Base-by-base conservation (phyloP, 2,113 vertebrate species). In the Podiceps cristatus region DNA sequence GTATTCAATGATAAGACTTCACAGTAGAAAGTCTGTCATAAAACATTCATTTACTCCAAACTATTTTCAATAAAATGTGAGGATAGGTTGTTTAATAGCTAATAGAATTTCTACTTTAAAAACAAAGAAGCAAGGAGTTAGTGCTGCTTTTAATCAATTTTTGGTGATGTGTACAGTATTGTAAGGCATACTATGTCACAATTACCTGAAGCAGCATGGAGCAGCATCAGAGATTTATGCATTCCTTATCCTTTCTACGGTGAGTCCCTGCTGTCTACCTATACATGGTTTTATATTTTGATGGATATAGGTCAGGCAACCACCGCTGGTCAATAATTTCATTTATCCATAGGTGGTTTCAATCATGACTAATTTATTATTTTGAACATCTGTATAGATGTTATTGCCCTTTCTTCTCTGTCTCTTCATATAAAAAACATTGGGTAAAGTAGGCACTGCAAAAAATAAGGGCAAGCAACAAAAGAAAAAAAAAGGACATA, bases 261-360 rank as follows among this genome's bases (percentile, higher is more conserved):
- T 90, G 42, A 33, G 9, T 40, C 45, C 94, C 95, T 96, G 88
- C 77, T 92, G 63, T 93, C 93, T 94, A 5, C 56, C 59, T 96
- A 91, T 96, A 87, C 75, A n/a, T 10, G 4, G 37, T 84, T 80
- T 95, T 94, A 94, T 94, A 93, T 95, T 96, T 97, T 98, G 97
- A 98, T 95, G 68, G 77, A 97, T 98, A 95, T 37, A 86, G 81
- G 94, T 97, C 95, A 98, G 85, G 90, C 66, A 97, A 71, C 31
- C 22, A 85, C 69, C 87, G 53, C 64, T 92, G 81, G 91, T 76
- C 56, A 77, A 29, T 93, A 97, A 98, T 97, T 98, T 96, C 49
- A 93, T 97, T 97, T 97, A 94, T 76, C 92, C 47, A 72, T 72
- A 95, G 87, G 94, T 90, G 67, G 67, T 85, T 96, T 96, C 69